Percentiles rank a stretch among this genome's conserved stretches.
Conservation (phyloP, 1,140 invertebrate species). For the Phthorimaea operculella region DNA sequence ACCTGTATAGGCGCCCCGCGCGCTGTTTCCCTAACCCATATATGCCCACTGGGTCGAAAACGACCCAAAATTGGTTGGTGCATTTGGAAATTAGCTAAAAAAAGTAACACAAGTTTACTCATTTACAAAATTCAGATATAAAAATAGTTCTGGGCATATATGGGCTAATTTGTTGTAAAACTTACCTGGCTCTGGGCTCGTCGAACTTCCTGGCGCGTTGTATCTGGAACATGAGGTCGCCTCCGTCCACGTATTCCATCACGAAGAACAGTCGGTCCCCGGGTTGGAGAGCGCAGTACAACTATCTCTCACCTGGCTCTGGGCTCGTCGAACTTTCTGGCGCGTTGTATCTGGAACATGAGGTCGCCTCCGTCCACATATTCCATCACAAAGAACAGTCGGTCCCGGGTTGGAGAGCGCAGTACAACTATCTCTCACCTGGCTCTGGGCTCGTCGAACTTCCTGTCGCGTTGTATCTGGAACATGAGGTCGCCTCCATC, state of each 20-base stretch:
- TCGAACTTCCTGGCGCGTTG: constrained; percentile 98
- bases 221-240: constrained; percentile 99
- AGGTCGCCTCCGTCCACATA: constrained; percentile 99
- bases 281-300: constrained; percentile 99
- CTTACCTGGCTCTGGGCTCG: constrained; percentile 86
- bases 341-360: constrained; percentile 99
- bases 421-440: constrained; percentile 92
- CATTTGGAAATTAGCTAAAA: no score
- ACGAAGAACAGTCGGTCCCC: constrained; percentile 92
- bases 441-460: constrained; percentile 97
- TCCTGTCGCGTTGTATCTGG: constrained; percentile 97
- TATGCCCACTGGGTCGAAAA: no score
- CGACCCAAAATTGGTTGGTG: no score
- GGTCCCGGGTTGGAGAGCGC: constrained; percentile 97
- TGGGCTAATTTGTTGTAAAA: no score
- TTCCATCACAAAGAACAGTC: constrained; percentile 99
- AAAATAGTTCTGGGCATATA: no score
- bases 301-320: constrained; percentile 81
- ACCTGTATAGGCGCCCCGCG: no score
- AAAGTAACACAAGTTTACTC: no score
- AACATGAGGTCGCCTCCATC: constrained; percentile 99
- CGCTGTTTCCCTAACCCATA: no score
- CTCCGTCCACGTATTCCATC: constrained; percentile 99
- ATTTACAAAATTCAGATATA: no score
- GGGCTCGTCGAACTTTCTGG: constrained; percentile 97